Base-by-base conservation (phyloP, 64 coral and sea anemone genomes). In the Montipora efflorescens region DNA sequence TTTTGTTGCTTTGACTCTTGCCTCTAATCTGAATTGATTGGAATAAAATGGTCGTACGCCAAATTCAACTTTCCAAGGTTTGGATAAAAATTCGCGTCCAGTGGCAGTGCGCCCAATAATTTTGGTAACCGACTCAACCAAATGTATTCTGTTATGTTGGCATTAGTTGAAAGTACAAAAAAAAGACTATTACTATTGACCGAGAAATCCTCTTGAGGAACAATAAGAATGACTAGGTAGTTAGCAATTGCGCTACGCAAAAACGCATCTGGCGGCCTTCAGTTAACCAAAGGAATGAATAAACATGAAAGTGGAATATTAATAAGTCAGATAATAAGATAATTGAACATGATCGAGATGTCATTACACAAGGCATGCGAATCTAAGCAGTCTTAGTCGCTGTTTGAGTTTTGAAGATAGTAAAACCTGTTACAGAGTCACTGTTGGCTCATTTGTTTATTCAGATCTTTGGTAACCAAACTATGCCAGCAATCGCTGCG, bases 391-490 rank as follows among this genome's bases (percentile, higher is more conserved):
- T 55, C 52, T 55, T 55, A 5, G 52, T 5, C 28, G 28, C 28
- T 36, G 28, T 36, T 36, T 36, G 28, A 36, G 36, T 36, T 36
- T 36, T 36, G 36, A 36, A 36, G 36, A 36, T 36, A 36, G 36
- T 36, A 36, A 36, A 36, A 36, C 36, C 2, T 36, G 36, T 36
- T 36, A 36, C 36, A 36, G 2, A 36, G 36, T 36, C 36, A 36
- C 36, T 36, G 36, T 48, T 15, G 8, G n/a, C 4, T 8, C 9
- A 14, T 86, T 72, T 86, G 82, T 86, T 86, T 51, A 1, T 47
- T n/a, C 14, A 18, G 36, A 12, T 18, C 13, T 84, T 18, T 86
- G 66, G 82, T 86, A 86, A 86, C 82, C 82, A 73, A 73, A 86
- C 1, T 86, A 86, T 86, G 82, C n/a, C 7, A 14, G 55, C 5